phyloP scores from a whole-genome alignment of 2,113 vertebrate species.

The Protobothrops flavoviridis region DNA sequence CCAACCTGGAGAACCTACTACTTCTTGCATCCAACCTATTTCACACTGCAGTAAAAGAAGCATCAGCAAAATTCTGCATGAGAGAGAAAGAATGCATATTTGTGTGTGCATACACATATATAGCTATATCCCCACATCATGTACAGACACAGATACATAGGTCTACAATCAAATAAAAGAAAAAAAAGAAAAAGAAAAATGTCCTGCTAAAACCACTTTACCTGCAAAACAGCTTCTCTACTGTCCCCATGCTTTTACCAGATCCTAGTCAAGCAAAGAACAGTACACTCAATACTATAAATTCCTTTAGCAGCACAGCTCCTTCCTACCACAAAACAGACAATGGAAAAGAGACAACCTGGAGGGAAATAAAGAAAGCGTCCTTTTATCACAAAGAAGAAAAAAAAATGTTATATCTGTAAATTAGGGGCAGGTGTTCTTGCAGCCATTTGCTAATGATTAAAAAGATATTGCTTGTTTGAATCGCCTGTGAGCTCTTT shows the following conservation, averaged over 20 bases:
- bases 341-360: background rate
- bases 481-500: background rate
- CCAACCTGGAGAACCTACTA: conserved; percentile 41
- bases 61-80: conserved; percentile 40
- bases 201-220: conserved; percentile 25
- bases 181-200: background rate
- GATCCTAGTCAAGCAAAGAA: background rate
- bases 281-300: background rate
- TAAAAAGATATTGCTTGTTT: background rate
- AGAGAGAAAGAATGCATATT: background rate
- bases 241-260: conserved; percentile 45
- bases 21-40: conserved; percentile 8
- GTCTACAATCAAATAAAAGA: background rate
- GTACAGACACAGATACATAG: background rate
- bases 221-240: conserved; percentile 33
- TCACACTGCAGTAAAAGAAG: conserved; percentile 38
- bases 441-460: background rate
- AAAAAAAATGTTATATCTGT: no score
- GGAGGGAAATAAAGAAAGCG: background rate
- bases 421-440: conserved; percentile 14
- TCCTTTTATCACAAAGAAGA: background rate
- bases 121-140: background rate
- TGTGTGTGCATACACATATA: background rate
- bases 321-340: background rate
- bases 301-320: background rate